Evolutionary conservation across 2,888 invertebrate species (phyloP), one percentile per base, ranked within the genome.

Genomic region (Eudasyphora cyanicolor): DNA sequence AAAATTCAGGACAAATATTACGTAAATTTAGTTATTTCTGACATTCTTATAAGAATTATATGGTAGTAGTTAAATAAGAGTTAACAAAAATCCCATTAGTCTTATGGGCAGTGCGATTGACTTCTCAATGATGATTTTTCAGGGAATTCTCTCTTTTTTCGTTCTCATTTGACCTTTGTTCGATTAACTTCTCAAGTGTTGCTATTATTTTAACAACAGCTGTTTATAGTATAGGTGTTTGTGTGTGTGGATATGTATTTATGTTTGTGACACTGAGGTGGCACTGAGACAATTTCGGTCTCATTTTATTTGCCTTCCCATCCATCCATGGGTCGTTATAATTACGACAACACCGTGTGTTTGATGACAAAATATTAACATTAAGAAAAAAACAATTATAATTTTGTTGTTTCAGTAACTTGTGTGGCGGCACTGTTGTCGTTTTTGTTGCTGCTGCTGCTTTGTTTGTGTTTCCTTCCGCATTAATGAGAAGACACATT

Each of bases 291-390:
- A 19, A 38, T 8, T 24, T 17, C 69, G 32, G 27, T 38, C 54
- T 29, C 19, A 45, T 69, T 27, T 69, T 60, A 29, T 60, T 60
- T 60, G 32, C 60, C 60, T 60, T 60, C 60, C 60, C 60, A 60
- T 27, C 32, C 14, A 29, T n/a, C n/a, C 29, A 14, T 27, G 27
- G 35, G 67, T 67, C 38, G 67, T 67, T 24, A 67, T 67, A 67
- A 67, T 67, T 67, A 67, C 67, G 67, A 67, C 38, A 38, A 67
- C 67, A 57, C 51, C 69, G 76, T 79, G 57, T 78, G 83, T 71
- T 71, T 75, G 80, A 84, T 78, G 83, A 84, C 80, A 80, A 84
- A 83, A 80, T 80, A 80, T 84, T 78, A 80, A 71, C 80, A 80
- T 84, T 78, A 80, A 80, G 80, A 77, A 35, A 76, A 76, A 62